These are phyloP conservation scores for Nannoperca obscura DNA, from an alignment of 2,797 vertebrate genomes.

Conservation along the genomic window DNA sequence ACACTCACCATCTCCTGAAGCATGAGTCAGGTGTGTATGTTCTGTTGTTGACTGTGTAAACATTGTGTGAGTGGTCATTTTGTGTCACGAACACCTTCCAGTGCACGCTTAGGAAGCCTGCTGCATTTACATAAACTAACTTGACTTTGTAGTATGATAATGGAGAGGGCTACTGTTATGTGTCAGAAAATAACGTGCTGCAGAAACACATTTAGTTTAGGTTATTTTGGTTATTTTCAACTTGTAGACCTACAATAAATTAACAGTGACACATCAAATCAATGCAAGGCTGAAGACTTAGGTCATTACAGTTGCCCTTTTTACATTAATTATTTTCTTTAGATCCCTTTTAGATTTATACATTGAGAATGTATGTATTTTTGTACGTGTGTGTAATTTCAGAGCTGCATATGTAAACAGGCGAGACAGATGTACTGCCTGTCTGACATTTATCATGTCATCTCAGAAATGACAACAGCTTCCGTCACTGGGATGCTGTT, in stretches of 20 bases:
- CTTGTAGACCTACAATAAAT: too few species aligned
- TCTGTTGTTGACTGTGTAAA: constrained; percentile 63
- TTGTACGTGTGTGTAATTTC: constrained; percentile 17
- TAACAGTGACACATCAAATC: too few species aligned
- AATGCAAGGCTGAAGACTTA: too few species aligned
- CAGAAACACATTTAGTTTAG: too few species aligned
- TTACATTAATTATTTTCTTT: too few species aligned
- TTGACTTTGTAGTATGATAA: constrained; percentile 13
- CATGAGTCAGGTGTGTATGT: constrained; percentile 20
- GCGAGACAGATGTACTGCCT: constrained; percentile 19
- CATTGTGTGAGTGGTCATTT: constrained; percentile 19
- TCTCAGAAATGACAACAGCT: constrained; percentile 35
- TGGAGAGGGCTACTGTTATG: background rate
- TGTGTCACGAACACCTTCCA: constrained; percentile 24
- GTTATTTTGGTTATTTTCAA: too few species aligned
- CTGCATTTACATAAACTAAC: constrained; percentile 43
- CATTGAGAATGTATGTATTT: background rate
- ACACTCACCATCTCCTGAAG: constrained; percentile 24
- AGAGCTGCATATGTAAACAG: constrained; percentile 34
- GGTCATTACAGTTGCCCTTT: too few species aligned
- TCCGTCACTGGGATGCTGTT: constrained; percentile 24
- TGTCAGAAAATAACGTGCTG: background rate
- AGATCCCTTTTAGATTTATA: too few species aligned
- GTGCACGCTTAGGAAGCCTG: constrained; percentile 19
- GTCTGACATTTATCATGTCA: constrained; percentile 50